A percentile compares a stretch with the other conserved stretches of the same genome.
Conservation (phyloP, 2,113 vertebrate species). For the Dendropsophus ebraccatus region DNA sequence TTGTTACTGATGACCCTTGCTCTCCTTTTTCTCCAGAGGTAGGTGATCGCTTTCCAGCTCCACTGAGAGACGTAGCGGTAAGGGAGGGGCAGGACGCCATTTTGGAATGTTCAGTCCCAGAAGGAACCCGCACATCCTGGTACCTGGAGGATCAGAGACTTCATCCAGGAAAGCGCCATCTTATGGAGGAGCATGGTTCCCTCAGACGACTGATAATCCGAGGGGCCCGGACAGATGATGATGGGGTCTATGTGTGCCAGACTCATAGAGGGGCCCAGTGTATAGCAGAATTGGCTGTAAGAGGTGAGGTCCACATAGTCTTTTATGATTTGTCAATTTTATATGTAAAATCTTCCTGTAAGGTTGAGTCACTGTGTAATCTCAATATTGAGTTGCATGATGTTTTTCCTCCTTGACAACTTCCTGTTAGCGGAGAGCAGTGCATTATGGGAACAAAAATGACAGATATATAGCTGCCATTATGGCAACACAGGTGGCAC, state of each 20-base stretch:
- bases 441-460: background rate
- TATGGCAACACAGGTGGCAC: background rate
- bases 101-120: constrained; percentile 94
- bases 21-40: constrained; percentile 77
- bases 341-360: no score
- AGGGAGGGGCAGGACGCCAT: constrained; percentile 86
- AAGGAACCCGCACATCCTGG: constrained; percentile 91
- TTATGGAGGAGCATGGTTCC: constrained; percentile 90
- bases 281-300: constrained; percentile 91
- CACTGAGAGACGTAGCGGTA: constrained; percentile 89
- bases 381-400: no score
- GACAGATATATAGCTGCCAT: background rate
- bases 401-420: no score
- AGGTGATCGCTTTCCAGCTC: constrained; percentile 85
- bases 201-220: constrained; percentile 89
- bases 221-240: constrained; percentile 87
- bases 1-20: background rate
- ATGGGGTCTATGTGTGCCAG: constrained; percentile 95
- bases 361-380: no score
- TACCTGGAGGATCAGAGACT: constrained; percentile 92
- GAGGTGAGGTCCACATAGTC: constrained; percentile 76
- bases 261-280: constrained; percentile 93
- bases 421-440: background rate
- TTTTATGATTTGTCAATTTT: no score
- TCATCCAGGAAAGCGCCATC: constrained; percentile 91